Evolutionary conservation across 1,140 invertebrate species (phyloP).

Genomic region (Venustaconcha ellipsiformis): DNA sequence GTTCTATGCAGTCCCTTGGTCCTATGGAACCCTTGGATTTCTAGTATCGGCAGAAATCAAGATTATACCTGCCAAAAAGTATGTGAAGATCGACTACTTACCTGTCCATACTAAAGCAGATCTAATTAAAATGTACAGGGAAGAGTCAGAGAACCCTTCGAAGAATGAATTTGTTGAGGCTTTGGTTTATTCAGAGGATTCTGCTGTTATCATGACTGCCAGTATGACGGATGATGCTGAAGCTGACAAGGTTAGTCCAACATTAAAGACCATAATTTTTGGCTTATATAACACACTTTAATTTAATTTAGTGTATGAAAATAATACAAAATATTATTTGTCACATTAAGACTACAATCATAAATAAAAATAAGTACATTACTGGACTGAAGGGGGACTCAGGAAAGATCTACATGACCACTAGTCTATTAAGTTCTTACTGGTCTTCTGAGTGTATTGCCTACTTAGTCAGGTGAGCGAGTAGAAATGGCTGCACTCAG

Average conservation of each 20-base stretch:
- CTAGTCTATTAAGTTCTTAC: no score
- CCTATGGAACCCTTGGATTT: constrained; percentile 88
- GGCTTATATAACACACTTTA: no score
- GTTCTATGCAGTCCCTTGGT: constrained; percentile 86
- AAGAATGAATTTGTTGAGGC: constrained; percentile 83
- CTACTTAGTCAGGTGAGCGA: no score
- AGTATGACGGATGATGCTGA: constrained; percentile 75
- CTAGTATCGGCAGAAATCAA: constrained; percentile 82
- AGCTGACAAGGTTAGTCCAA: constrained; percentile 72
- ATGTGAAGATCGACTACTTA: constrained; percentile 76
- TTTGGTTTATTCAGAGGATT: constrained; percentile 76
- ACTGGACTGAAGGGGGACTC: no score
- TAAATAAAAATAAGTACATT: no score
- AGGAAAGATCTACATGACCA: no score
- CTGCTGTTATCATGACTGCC: constrained; percentile 83
- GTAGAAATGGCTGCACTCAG: no score
- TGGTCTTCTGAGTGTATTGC: no score
- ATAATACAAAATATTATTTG: no score
- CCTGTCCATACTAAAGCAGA: constrained; percentile 71
- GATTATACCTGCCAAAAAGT: constrained; percentile 79
- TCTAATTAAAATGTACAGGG: constrained; percentile 70
- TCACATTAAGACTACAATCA: no score
- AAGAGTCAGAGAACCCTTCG: constrained; percentile 68
- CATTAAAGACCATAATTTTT: no score
- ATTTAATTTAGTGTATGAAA: no score